Evolutionary conservation across 2,113 vertebrate species (phyloP), one percentile per base, ranked within the genome.

Genomic region (Trichomycterus rosablanca): DNA sequence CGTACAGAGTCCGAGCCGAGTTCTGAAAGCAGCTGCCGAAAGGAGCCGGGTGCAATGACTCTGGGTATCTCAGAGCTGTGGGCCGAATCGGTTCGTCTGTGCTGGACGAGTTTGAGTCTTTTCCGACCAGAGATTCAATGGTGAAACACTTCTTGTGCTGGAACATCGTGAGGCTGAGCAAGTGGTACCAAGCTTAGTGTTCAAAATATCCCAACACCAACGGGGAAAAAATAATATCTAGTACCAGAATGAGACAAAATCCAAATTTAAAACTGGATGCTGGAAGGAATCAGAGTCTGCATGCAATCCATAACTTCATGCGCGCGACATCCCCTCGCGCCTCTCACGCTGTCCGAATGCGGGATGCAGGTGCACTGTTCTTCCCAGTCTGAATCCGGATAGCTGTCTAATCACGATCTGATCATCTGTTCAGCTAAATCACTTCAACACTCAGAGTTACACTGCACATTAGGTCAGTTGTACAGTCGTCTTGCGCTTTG

Each of bases 101-200:
- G 8, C 72, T 63, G 30, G 81, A 62, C 35, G 77, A 73, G 70
- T 48, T 72, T 12, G 68, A 59, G 46, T 86, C 85, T 74, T 87
- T 83, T 56, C 79, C 89, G n/a, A 91, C 86, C 58, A 91, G 81
- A 53, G 89, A 78, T 71, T 89, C 84, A 15, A 88, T 87, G 53
- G 79, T 83, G 76, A 86, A 88, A 35, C 82, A 82, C 43, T 88
- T 90, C 74, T 85, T 72, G 67, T 80, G 80, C 53, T 80, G 84
- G 59, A 84, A 83, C 83, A 86, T 89, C 15, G 15, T 82, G 37
- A 40, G 37, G 12, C n/a, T 5, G 4, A 35, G 20, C 23, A 9
- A 51, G 6, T 63, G 32, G 22, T 18, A 4, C 11, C 48, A 32
- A 46, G 24, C 10, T 46, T 16, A 28, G 22, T 7, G 1, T 12